These are phyloP conservation scores for Eublepharis macularius DNA, from an alignment of 2,113 vertebrate species.

Conservation along the genomic window DNA sequence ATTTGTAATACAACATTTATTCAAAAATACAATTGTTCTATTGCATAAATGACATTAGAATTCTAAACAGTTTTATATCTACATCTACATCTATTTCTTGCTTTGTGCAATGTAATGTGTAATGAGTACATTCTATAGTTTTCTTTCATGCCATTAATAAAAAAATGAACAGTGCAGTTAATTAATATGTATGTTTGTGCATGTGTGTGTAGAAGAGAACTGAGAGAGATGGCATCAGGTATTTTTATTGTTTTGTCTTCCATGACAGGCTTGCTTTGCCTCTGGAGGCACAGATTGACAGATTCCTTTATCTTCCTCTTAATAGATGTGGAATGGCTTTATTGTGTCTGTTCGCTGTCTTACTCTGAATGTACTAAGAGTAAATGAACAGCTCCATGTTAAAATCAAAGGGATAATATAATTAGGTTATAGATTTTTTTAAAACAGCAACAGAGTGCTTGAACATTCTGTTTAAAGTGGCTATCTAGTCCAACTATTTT, in stretches of 20 bases:
- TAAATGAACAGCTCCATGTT: neutral
- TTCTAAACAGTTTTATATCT: neutral
- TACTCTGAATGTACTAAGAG: neutral
- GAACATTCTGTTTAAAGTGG: neutral
- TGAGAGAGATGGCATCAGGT: neutral
- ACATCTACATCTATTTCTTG: neutral
- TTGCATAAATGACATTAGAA: neutral
- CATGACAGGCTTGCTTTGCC: slow-evolving; percentile 14
- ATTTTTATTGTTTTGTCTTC: neutral
- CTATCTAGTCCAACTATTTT: neutral
- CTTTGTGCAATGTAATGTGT: neutral
- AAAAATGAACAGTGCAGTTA: neutral
- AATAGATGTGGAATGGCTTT: neutral
- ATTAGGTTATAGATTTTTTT: neutral
- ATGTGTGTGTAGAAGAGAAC: neutral
- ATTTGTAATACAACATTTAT: neutral
- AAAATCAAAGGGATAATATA: slow-evolving; percentile 4
- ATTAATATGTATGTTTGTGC: neutral
- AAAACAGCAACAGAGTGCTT: neutral
- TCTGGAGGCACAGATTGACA: neutral
- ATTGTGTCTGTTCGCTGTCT: neutral
- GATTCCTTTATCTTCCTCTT: slow-evolving; percentile 9
- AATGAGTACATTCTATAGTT: neutral
- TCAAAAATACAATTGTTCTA: neutral
- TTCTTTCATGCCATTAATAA: neutral